phyloP scores from a whole-genome alignment of 2,888 invertebrate genomes.

The Scaptomyza tumidula region DNA sequence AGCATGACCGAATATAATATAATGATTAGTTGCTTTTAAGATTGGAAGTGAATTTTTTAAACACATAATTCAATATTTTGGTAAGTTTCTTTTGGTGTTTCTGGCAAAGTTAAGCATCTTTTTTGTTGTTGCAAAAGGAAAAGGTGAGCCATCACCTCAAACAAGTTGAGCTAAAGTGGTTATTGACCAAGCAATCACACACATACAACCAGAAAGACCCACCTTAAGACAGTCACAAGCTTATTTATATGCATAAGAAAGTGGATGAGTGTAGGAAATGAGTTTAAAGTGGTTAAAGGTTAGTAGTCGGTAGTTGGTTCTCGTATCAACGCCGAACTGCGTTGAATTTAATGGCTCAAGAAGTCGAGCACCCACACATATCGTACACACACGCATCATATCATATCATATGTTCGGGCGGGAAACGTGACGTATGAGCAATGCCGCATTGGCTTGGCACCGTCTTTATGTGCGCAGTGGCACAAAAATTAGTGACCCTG shows the following conservation, averaged over 20 bases:
- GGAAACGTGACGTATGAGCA: conserved; percentile 67
- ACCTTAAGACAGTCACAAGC: conserved; percentile 11
- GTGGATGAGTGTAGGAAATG: conserved; percentile 73
- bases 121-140: not conserved
- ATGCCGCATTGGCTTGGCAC: conserved; percentile 49
- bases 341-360: conserved; percentile 73
- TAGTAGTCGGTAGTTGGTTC: conserved; percentile 48
- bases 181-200: conserved; percentile 47
- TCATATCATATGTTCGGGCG: conserved; percentile 50
- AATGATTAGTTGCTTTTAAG: not conserved
- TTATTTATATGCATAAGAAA: conserved; percentile 63
- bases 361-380: conserved; percentile 58
- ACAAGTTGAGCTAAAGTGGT: conserved; percentile 36
- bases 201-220: not conserved
- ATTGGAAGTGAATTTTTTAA: not conserved
- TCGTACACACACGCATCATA: not conserved
- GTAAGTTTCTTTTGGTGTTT: not conserved
- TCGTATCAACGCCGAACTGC: conserved; percentile 57
- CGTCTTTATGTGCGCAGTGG: conserved; percentile 70
- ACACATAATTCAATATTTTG: not conserved
- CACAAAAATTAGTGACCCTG: conserved; percentile 82
- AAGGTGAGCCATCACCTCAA: conserved; percentile 37
- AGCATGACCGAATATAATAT: too few species aligned
- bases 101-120: conserved; percentile 1
- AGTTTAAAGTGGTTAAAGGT: conserved; percentile 77